Evolutionary conservation across 2,888 invertebrate species (phyloP).

Genomic region (Cheilosia vernalis): DNA sequence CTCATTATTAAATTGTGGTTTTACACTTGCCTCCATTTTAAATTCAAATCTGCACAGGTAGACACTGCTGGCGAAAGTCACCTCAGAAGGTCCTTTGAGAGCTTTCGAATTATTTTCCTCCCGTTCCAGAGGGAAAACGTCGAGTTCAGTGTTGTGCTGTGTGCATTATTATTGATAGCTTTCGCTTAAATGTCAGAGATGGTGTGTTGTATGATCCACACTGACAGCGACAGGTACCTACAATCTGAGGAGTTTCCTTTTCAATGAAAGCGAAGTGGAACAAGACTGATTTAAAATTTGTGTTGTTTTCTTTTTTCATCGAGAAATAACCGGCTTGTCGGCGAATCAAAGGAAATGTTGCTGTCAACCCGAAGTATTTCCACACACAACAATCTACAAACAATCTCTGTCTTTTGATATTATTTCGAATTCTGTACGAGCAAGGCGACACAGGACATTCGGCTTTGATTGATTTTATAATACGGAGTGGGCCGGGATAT

Average conservation of each 20-base stretch:
- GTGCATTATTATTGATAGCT: constrained; percentile 26
- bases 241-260: constrained; percentile 8
- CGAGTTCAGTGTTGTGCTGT: constrained; percentile 8
- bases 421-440: background rate
- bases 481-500: background rate
- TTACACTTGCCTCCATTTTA: background rate
- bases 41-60: background rate
- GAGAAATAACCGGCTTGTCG: too few relatives aligned
- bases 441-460: background rate
- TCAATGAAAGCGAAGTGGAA: constrained; percentile 4
- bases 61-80: background rate
- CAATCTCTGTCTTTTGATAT: background rate
- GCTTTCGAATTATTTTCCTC: background rate
- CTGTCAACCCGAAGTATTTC: constrained; percentile 17
- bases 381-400: background rate
- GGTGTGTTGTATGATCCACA: constrained; percentile 21
- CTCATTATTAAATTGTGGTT: constrained; percentile 18
- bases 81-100: background rate
- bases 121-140: background rate
- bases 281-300: constrained; percentile 1
- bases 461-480: constrained; percentile 25
- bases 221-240: constrained; percentile 32
- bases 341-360: constrained; percentile 8
- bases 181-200: constrained; percentile 6
- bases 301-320: background rate